Conservation (phyloP, 2,888 invertebrate species). For the Synanthedon vespiformis region DNA sequence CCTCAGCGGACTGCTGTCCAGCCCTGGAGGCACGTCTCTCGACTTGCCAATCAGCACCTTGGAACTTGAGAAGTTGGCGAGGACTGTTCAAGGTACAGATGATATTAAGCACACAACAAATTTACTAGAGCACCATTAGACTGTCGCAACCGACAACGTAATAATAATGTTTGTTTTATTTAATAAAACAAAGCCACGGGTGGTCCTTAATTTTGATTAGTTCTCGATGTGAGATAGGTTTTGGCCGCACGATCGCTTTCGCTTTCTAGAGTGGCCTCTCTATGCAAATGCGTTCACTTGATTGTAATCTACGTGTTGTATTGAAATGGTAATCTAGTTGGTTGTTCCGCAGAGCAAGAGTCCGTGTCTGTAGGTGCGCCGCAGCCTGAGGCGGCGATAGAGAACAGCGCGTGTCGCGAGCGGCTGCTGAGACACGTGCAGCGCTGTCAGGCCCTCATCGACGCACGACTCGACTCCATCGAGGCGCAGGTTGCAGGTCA, state of each 20-base stretch:
- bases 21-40: conserved; percentile 42
- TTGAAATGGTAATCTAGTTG: too few species aligned
- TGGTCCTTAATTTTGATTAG: too few species aligned
- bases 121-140: too few species aligned
- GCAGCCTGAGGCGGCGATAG: conserved; percentile 85
- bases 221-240: too few species aligned
- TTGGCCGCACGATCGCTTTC: too few species aligned
- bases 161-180: too few species aligned
- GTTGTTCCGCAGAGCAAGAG: neutral
- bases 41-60: conserved; percentile 52
- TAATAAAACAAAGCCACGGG: too few species aligned
- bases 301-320: too few species aligned
- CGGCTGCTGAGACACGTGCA: conserved; percentile 82
- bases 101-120: too few species aligned
- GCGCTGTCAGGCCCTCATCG: conserved; percentile 78
- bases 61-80: conserved; percentile 52
- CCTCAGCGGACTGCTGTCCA: conserved; percentile 37
- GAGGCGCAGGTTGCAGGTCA: conserved; percentile 81
- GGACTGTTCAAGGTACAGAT: conserved; percentile 47
- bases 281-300: too few species aligned
- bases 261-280: too few species aligned
- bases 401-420: conserved; percentile 81
- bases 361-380: conserved; percentile 48
- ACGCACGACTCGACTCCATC: conserved; percentile 78
- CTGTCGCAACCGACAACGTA: too few species aligned